Base-by-base conservation (phyloP, 2,113 vertebrate genomes). In the Cyphomyrus discorhynchus region DNA sequence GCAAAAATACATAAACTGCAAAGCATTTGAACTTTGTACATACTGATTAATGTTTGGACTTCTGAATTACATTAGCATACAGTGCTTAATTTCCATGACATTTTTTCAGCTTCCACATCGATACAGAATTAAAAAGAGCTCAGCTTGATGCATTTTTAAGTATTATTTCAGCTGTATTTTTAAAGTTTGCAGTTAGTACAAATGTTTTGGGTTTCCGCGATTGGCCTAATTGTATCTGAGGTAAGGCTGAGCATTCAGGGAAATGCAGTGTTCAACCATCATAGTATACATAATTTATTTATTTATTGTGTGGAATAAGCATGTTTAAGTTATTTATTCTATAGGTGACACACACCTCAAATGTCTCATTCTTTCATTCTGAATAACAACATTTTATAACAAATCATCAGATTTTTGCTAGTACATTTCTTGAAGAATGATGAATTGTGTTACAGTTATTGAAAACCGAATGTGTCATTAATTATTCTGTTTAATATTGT, bases 41-140 rank as follows among this genome's bases (percentile, higher is more conserved):
- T 86, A 24, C 49, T 50, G 85, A 88, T 56, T 58, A 77, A 50
- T 89, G 35, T 52, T 84, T 89, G 77, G 5, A 77, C 21, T 56
- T 85, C 50, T 88, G 35, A 58, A 58, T 56, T 47, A 42, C 17
- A 88, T 58, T 62, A 88, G 53, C 50, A 62, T 39, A 45, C 19
- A 56, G n/a, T 47, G 8, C 19, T 42, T 42, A 58, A 58, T 88
- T 88, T 42, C 42, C 24, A 21, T 52, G 31, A 56, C 15, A 87
- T 58, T 58, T 58, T 87, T 87, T 42, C 50, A 87, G 53, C 27
- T 39, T 52, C 49, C 83, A n/a, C 11, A 24, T 49, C 35, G 3
- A 19, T 86, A 86, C 19, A 82, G 7, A 80, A 42, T 80, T 42
- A 46, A 85, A 46, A 86, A 86, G 50, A 31, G 56, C n/a, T 31